Evolutionary conservation across 2,113 vertebrate species (phyloP).

Genomic region (Malurus melanocephalus): DNA sequence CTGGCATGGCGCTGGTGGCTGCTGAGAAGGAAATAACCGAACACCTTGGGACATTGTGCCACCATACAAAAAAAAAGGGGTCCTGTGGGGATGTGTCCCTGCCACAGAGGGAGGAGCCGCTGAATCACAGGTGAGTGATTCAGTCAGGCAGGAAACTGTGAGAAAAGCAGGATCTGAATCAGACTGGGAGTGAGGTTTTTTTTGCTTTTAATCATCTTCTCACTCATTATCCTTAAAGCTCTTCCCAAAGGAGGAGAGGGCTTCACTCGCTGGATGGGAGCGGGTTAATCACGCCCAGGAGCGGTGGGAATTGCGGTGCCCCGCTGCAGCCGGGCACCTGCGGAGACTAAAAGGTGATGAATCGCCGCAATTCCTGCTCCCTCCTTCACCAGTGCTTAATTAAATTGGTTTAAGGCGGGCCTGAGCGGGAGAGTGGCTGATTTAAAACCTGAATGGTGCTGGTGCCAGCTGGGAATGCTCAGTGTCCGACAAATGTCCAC

Average conservation of each 20-base stretch:
- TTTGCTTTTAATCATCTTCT: background rate
- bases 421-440: background rate
- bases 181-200: background rate
- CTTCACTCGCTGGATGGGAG: background rate
- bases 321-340: background rate
- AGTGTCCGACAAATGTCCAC: background rate
- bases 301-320: background rate
- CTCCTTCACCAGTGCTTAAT: background rate
- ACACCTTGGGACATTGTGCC: fast-evolving
- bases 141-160: background rate
- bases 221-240: background rate
- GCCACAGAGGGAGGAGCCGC: background rate
- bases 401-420: background rate
- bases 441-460: background rate
- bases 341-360: background rate
- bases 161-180: background rate
- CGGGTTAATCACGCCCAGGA: background rate
- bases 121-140: background rate
- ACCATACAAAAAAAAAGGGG: fast-evolving
- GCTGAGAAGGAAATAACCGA: background rate
- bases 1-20: fast-evolving
- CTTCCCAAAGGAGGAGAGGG: background rate
- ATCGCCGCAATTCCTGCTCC: background rate
- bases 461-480: background rate
- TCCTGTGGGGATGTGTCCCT: background rate